Evolutionary conservation across 2,113 vertebrate species (phyloP), one percentile per base, ranked within the genome.

Genomic region (Cyprinodon brontotheroides): DNA sequence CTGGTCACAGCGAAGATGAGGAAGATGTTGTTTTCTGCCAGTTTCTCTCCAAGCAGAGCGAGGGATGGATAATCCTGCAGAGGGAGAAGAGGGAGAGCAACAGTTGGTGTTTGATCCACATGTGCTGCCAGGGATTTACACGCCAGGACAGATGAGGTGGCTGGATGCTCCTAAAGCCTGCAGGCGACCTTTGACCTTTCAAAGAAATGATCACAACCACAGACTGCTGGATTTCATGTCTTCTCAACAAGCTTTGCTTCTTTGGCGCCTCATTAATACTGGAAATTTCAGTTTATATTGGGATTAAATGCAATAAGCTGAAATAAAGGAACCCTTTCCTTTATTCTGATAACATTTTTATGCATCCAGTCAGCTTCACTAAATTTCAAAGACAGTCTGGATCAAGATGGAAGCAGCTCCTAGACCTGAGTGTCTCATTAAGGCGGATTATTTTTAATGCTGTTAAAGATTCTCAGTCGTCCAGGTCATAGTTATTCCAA

Each of bases 1-100:
- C 98, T 98, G 0, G 96, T 98, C 67, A 99, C 98, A 0, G 98
- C 98, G 0, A 99, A 99, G 88, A 98, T 99, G 57, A 99, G 94
- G 77, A 97, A 96, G 91, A 99, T 98, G 88, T 99, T 99, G 87
- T 98, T 98, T 92, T 98, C 98, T 1, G 97, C 95, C 48, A 99
- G 85, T 76, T 99, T 99, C 87, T 99, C 98, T 62, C 97, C 98
- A 36, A 99, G 95, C 61, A 99, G 95, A 0, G 96, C 97, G 74
- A 99, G 93, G 20, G 98, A 99, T 17, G 98, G 98, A 74, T 98
- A 99, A 84, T 98, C 97, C 97, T 99, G 79, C n/a, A 73, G 60
- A 68, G 14, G 69, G 11, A 79, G 10, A 74, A 1, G 53, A 5
- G 4, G 11, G 45, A 70, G 36, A 14, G 20, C 2, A 4, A 20